Conservation (phyloP, 1,140 invertebrate genomes). For the Fopius arisanus region DNA sequence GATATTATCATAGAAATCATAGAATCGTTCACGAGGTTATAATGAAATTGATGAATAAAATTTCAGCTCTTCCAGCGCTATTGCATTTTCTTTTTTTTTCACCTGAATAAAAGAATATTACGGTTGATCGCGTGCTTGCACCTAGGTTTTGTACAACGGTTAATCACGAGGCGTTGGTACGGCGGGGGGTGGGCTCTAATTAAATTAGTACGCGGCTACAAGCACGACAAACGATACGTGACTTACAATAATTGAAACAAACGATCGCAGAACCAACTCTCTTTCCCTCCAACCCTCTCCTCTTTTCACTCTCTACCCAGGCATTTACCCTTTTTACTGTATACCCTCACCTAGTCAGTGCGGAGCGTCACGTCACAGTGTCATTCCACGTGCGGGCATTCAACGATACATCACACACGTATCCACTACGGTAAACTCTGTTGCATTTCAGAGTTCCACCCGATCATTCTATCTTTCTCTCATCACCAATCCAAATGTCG, state of each 20-base stretch:
- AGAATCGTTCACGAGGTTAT: too few species aligned
- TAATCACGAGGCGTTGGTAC: constrained; percentile 37
- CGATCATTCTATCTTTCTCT: background rate
- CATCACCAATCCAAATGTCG: constrained; percentile 9
- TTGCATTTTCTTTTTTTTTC: background rate
- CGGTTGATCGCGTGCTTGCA: constrained; percentile 21
- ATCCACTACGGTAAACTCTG: background rate
- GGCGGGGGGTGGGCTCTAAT: constrained; percentile 36
- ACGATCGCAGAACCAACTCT: constrained; percentile 39
- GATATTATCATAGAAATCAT: background rate
- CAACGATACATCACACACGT: constrained; percentile 6
- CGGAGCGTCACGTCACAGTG: background rate
- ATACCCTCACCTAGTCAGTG: constrained; percentile 1
- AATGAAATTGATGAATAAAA: too few species aligned
- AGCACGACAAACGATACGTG: constrained; percentile 48
- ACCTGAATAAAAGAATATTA: too few species aligned
- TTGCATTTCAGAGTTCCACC: background rate
- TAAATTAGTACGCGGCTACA: constrained; percentile 43
- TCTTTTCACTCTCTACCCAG: background rate
- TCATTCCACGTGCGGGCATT: constrained; percentile 2
- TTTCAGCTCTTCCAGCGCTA: too few species aligned
- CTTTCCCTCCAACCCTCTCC: background rate
- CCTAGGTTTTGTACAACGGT: constrained; percentile 27
- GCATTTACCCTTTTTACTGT: background rate
- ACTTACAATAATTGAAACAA: constrained; percentile 54